These are phyloP conservation scores for Gavialis gangeticus DNA, from an alignment of 2,113 vertebrate genomes.

Conservation along the genomic window DNA sequence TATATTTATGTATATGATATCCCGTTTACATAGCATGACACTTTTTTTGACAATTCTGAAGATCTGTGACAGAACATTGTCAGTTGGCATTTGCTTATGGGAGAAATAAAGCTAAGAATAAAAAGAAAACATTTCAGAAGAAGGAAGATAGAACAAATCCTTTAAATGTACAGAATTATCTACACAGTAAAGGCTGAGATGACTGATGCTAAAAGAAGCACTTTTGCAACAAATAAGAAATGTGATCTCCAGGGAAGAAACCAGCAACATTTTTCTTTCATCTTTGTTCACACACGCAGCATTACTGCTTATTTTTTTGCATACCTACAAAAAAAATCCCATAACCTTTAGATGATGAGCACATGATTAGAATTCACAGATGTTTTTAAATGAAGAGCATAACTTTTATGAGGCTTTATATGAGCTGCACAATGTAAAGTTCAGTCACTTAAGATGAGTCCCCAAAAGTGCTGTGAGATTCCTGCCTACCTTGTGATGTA, in stretches of 20 bases:
- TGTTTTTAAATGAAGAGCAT: background rate
- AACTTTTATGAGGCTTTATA: background rate
- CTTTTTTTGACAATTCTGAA: conserved; percentile 60
- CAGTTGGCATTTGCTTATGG: conserved; percentile 73
- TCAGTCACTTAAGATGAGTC: accelerated
- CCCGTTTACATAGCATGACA: conserved; percentile 65
- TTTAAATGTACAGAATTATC: conserved; percentile 69
- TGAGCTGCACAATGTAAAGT: background rate
- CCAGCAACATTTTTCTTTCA: conserved; percentile 50
- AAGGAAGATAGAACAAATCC: conserved; percentile 65
- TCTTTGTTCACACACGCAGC: conserved; percentile 60
- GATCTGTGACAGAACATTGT: conserved; percentile 71
- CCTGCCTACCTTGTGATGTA: accelerated
- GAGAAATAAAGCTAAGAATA: conserved; percentile 78
- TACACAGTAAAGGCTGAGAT: conserved; percentile 70
- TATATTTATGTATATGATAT: background rate
- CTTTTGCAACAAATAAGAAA: conserved; percentile 77
- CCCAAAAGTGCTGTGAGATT: background rate
- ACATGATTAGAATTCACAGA: background rate
- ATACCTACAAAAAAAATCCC: background rate
- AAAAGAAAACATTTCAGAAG: conserved; percentile 67
- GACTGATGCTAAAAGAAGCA: conserved; percentile 77
- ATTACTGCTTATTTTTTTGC: background rate
- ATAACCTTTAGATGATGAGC: background rate
- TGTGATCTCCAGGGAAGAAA: conserved; percentile 59